These are phyloP conservation scores for Melikaiella ostensackeni DNA, from an alignment of 2,888 invertebrate genomes.

Conservation along the genomic window DNA sequence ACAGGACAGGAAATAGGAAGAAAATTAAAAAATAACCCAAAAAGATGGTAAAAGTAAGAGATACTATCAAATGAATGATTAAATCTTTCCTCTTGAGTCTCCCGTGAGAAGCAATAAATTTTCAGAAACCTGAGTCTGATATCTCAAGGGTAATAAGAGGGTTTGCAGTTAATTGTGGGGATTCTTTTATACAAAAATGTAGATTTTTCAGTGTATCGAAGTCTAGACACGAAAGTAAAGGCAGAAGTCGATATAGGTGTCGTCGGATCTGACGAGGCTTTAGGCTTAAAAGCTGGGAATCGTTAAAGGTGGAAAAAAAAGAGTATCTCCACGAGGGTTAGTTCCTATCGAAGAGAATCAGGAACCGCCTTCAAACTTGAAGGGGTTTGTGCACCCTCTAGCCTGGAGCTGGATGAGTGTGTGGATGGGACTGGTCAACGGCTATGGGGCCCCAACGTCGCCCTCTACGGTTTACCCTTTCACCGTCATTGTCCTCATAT, in stretches of 20 bases:
- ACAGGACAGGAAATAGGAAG: too few relatives aligned
- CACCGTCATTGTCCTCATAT: conserved; percentile 27
- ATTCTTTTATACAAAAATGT: neutral
- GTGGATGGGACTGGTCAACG: conserved; percentile 36
- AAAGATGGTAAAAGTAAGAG: too few relatives aligned
- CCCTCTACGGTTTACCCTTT: conserved; percentile 28
- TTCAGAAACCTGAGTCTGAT: neutral
- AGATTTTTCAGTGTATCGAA: neutral
- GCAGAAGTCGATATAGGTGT: conserved; percentile 13
- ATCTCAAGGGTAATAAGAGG: neutral
- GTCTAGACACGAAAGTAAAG: neutral
- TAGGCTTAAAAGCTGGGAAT: conserved; percentile 25
- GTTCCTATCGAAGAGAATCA: conserved; percentile 33
- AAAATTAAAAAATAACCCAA: too few relatives aligned
- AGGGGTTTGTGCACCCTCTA: conserved; percentile 34
- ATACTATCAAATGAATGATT: neutral
- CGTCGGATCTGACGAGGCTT: neutral
- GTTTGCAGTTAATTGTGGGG: neutral
- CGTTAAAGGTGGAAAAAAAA: conserved; percentile 29
- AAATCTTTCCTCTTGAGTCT: neutral
- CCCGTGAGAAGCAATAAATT: neutral
- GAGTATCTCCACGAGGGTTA: conserved; percentile 26
- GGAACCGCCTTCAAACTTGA: conserved; percentile 34
- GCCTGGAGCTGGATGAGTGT: conserved; percentile 16
- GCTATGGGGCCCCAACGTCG: conserved; percentile 5